Conservation (phyloP, 2,113 vertebrate species). For the Cochlearius cochlearius region DNA sequence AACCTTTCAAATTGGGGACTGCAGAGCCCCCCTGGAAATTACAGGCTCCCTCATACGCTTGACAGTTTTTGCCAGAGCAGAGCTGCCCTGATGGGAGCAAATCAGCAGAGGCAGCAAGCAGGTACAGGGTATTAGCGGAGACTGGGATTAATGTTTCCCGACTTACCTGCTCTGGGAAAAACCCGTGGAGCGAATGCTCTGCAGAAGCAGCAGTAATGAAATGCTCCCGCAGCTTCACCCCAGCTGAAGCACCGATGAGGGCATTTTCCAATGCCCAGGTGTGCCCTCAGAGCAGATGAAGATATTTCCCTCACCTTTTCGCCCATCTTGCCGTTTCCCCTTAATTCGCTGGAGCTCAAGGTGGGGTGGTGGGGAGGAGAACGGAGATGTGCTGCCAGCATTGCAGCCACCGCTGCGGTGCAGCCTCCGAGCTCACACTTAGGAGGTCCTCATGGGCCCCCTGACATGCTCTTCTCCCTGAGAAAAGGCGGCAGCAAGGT, state of each 20-base stretch:
- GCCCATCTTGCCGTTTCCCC: neutral
- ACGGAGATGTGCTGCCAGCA: neutral
- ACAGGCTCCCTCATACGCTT: fast-evolving
- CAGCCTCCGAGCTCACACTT: neutral
- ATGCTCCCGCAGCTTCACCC: neutral
- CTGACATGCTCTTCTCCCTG: fast-evolving
- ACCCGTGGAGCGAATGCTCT: fast-evolving
- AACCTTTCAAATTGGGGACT: neutral
- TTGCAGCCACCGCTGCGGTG: neutral
- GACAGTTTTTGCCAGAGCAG: neutral
- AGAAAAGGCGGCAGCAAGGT: neutral
- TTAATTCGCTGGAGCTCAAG: neutral
- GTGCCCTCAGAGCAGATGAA: neutral
- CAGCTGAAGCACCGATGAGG: fast-evolving
- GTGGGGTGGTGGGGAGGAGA: neutral
- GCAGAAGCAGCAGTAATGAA: neutral
- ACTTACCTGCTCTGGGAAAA: neutral
- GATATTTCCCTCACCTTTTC: neutral
- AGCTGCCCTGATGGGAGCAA: neutral
- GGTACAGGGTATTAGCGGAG: neutral
- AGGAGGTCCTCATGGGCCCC: neutral
- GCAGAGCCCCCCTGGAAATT: neutral
- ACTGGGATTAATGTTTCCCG: neutral
- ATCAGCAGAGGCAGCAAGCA: neutral
- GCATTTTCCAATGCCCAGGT: neutral